These are phyloP conservation scores for Pseudomyrmex dendroicus DNA, from an alignment of 1,140 invertebrate species.

Conservation along the genomic window DNA sequence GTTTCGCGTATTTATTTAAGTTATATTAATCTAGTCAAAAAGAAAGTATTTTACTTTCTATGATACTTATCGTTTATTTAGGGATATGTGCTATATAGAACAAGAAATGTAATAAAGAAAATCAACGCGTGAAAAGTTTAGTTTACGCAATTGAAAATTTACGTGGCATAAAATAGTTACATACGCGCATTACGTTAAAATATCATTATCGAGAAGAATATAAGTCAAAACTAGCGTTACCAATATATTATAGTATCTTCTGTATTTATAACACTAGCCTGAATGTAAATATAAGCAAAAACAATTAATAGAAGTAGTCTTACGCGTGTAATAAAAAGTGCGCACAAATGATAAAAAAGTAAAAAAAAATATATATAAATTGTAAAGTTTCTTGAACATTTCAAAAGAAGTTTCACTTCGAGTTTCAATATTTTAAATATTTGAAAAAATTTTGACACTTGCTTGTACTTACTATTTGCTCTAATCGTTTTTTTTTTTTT, in stretches of 20 bases:
- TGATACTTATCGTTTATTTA: background rate
- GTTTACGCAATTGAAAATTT: too few relatives aligned
- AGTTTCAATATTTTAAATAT: background rate
- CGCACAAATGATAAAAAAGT: background rate
- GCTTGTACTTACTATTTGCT: too few relatives aligned
- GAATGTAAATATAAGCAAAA: background rate
- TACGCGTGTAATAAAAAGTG: background rate
- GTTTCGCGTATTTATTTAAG: background rate
- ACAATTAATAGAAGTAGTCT: background rate
- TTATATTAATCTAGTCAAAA: slow-evolving; percentile 16
- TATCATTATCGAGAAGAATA: background rate
- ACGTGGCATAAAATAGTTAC: too few relatives aligned
- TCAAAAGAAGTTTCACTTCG: background rate
- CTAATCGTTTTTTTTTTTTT: background rate
- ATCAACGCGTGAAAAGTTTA: background rate
- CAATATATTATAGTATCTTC: background rate
- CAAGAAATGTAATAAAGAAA: background rate
- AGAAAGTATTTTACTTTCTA: background rate
- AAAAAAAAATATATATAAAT: slow-evolving; percentile 2
- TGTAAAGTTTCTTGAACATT: slow-evolving; percentile 8
- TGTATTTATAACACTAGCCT: background rate
- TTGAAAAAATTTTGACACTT: background rate
- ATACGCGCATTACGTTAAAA: too few relatives aligned
- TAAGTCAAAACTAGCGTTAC: background rate
- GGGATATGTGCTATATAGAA: background rate